A percentile compares a stretch with the other conserved stretches of the same genome.
These are phyloP conservation scores for Bimastos eiseni DNA, from an alignment of 2,888 invertebrate species.

Conservation along the genomic window DNA sequence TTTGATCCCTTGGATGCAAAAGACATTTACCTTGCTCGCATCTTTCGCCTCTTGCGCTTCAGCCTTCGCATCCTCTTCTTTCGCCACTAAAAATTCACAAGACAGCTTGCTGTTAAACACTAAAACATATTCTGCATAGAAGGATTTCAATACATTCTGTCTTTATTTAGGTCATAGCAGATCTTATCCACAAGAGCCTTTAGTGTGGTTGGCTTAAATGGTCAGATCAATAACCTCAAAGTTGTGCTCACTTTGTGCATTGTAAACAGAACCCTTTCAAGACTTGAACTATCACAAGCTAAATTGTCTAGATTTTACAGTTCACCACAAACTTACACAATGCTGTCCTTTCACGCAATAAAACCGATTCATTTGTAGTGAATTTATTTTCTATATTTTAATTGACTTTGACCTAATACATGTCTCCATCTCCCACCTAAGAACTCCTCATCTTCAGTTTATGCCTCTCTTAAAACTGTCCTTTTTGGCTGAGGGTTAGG, in stretches of 20 bases:
- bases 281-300: not conserved
- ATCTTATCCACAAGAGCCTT: not conserved
- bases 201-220: not conserved
- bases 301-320: too few relatives aligned
- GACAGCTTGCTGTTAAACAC: not conserved
- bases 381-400: too few relatives aligned
- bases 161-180: not conserved
- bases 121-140: not conserved
- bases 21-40: slow-evolving; percentile 84
- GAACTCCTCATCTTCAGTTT: too few relatives aligned
- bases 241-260: not conserved
- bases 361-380: too few relatives aligned
- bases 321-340: too few relatives aligned
- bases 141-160: not conserved
- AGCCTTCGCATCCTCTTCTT: slow-evolving; percentile 99
- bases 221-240: not conserved
- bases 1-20: not conserved
- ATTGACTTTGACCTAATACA: too few relatives aligned
- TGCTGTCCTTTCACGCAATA: too few relatives aligned
- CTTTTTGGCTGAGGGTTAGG: too few relatives aligned
- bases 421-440: too few relatives aligned
- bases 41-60: slow-evolving; percentile 98
- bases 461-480: too few relatives aligned
- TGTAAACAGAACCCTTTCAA: not conserved
- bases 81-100: slow-evolving; percentile 78